Evolutionary conservation across 2,888 invertebrate genomes (phyloP), one percentile per base, ranked within the genome.

Genomic region (Tiliacea aurago): DNA sequence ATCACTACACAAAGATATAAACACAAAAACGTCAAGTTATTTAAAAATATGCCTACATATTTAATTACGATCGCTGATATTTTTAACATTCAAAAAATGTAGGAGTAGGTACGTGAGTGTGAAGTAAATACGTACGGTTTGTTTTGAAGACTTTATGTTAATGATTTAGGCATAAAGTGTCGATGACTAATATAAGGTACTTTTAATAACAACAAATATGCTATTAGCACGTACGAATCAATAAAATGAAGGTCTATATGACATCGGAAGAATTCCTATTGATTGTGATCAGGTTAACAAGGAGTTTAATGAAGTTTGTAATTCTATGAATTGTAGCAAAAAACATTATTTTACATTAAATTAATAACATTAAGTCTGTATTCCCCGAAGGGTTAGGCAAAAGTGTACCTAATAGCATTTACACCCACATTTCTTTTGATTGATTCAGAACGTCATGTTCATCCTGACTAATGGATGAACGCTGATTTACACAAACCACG

Each of bases 31-130:
- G 37, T 65, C 43, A 75, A 65, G 49, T 66, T 65, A 59, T 75
- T 74, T 65, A 33, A 67, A 68, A 55, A 61, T 68, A 67, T 73
- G 62, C 58, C 69, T n/a, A 79, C 67, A 62, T 73, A 84, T 84
- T 80, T 84, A 80, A 85, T 84, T 88, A 82, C 78, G 70, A 76
- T 78, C 76, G 67, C 70, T 73, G 59, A 69, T 71, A 83, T 71
- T 71, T 84, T 84, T 81, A 80, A 76, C 41, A 80, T 80, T 81
- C 76, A 63, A 53, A 66, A 51, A 84, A 81, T 80, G 81, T 81
- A 53, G 49, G 47, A 28, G 66, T 80, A 80, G 37, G 69, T 81
- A 84, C 81, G 84, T 84, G 81, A 80, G 49, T 66, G 43, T 66
- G 2, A 62, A 70, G n/a, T 55, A 49, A 83, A 73, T 70, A 73